These are phyloP conservation scores for Mandrillus leucophaeus DNA, from an alignment of 2,113 vertebrate genomes.

Conservation along the genomic window DNA sequence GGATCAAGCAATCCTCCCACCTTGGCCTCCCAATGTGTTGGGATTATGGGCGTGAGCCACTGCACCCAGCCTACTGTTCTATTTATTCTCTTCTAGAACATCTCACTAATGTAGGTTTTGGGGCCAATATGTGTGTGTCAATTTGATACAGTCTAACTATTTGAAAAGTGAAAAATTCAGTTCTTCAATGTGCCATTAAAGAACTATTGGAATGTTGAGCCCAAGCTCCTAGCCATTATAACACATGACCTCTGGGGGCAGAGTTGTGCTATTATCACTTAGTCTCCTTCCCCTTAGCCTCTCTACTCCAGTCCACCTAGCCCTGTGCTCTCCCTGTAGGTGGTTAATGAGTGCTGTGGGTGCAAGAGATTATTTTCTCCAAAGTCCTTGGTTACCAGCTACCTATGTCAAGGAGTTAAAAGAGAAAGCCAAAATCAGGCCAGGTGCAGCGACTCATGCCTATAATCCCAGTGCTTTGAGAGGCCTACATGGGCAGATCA, in stretches of 20 bases:
- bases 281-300: accelerated
- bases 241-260: neutral
- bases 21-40: no score
- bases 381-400: neutral
- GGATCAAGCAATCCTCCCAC: no score
- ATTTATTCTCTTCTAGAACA: neutral
- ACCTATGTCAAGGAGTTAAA: neutral
- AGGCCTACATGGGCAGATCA: no score
- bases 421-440: neutral
- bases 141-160: neutral
- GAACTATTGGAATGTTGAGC: neutral
- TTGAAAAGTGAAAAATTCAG: constrained; percentile 28
- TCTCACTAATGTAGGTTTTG: neutral
- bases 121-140: neutral
- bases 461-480: no score
- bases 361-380: neutral
- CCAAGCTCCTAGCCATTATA: neutral
- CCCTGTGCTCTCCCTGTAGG: neutral
- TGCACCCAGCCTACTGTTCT: neutral
- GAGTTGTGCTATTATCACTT: neutral
- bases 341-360: neutral
- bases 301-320: neutral
- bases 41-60: no score
- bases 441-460: no score
- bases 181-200: neutral